A percentile compares a stretch with the other conserved stretches of the same genome.
These are phyloP conservation scores for Perca fluviatilis DNA, from an alignment of 2,113 vertebrate species.

Conservation along the genomic window DNA sequence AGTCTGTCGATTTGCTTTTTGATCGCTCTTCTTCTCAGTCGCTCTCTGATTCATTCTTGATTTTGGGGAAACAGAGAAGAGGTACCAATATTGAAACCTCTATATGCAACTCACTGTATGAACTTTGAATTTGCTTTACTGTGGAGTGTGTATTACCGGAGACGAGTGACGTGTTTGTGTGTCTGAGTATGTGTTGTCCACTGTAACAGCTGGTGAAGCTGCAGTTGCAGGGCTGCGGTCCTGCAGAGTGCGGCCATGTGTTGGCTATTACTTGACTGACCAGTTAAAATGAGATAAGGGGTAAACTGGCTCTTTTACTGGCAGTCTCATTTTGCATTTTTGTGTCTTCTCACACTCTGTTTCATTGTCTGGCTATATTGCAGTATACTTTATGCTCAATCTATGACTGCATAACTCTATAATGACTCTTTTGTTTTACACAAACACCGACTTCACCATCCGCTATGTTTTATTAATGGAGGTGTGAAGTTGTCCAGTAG, in stretches of 20 bases:
- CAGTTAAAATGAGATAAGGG: slow-evolving; percentile 41
- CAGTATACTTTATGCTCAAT: background rate
- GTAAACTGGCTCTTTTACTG: slow-evolving; percentile 22
- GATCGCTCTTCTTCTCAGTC: background rate
- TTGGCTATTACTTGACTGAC: slow-evolving; percentile 51
- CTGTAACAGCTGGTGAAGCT: slow-evolving; percentile 71
- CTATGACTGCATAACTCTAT: background rate
- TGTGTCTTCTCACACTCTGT: background rate
- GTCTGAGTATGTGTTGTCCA: slow-evolving; percentile 24
- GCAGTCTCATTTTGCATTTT: slow-evolving; percentile 23
- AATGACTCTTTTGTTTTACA: slow-evolving; percentile 22
- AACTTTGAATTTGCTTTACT: background rate
- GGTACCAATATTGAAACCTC: background rate
- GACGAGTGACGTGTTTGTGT: slow-evolving; percentile 18
- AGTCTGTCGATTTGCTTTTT: background rate
- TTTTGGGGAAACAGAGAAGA: background rate
- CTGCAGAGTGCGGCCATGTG: slow-evolving; percentile 71
- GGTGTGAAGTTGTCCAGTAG: background rate
- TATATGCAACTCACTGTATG: background rate
- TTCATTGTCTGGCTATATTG: background rate
- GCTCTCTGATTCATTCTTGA: background rate
- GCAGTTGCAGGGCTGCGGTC: slow-evolving; percentile 61
- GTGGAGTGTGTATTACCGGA: background rate
- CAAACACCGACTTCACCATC: slow-evolving; percentile 7
- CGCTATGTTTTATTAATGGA: background rate